phyloP scores from a whole-genome alignment of 1,140 invertebrate species.

The Akabosia matsudoensis region DNA sequence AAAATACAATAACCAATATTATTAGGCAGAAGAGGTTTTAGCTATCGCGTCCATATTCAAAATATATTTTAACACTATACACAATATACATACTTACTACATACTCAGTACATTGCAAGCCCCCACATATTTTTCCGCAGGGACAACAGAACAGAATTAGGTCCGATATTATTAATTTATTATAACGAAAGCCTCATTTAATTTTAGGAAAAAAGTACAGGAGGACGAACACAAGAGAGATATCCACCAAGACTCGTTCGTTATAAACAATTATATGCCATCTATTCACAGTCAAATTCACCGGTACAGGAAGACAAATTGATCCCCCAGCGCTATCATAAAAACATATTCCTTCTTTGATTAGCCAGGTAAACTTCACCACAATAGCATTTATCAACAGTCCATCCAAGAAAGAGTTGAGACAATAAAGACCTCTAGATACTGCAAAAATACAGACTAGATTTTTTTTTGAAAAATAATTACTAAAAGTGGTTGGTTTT shows the following conservation, averaged over 20 bases:
- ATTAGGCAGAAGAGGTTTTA: no score
- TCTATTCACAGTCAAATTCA: no score
- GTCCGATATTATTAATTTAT: background rate
- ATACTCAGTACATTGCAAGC: background rate
- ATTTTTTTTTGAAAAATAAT: background rate
- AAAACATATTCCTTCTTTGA: no score
- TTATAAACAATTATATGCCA: no score
- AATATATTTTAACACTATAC: no score
- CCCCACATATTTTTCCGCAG: background rate
- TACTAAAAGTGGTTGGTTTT: background rate
- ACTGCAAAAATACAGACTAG: background rate
- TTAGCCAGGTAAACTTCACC: no score
- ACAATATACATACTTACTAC: background rate
- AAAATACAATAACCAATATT: no score
- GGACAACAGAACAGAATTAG: background rate
- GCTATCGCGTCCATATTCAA: no score
- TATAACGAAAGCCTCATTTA: background rate
- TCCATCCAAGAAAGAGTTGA: background rate
- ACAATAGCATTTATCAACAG: no score
- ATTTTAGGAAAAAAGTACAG: background rate
- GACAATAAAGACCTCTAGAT: background rate
- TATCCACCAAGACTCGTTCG: no score
- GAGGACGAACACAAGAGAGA: background rate
- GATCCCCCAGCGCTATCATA: no score
- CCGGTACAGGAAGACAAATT: no score